Conservation (phyloP, 2,113 vertebrate genomes). For the Ranitomeya imitator region DNA sequence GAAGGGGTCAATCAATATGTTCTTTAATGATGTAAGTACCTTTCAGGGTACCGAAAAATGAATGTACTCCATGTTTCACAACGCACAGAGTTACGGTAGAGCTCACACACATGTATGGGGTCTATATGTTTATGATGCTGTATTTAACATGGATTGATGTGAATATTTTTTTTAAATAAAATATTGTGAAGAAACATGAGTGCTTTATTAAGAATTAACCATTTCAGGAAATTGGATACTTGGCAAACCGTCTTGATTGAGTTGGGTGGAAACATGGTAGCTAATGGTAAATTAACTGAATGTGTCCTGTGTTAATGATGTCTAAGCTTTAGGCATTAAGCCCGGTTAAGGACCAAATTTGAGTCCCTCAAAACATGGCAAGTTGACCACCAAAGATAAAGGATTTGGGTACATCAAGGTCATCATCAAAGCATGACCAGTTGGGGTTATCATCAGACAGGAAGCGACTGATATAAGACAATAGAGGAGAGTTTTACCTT, state of each 20-base stretch:
- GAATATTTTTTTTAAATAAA: constrained; percentile 52
- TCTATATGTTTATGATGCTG: constrained; percentile 14
- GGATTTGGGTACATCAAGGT: too few relatives aligned
- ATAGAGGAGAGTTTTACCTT: too few relatives aligned
- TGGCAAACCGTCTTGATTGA: not conserved
- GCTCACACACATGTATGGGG: not conserved
- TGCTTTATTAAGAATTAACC: not conserved
- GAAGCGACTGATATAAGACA: too few relatives aligned
- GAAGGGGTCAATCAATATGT: constrained; percentile 27
- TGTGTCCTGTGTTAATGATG: too few relatives aligned
- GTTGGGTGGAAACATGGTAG: not conserved
- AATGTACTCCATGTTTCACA: not conserved
- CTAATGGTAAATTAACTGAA: too few relatives aligned
- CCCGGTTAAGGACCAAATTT: too few relatives aligned
- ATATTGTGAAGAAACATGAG: not conserved
- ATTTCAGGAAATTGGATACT: not conserved
- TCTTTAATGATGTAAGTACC: not conserved
- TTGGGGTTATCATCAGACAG: too few relatives aligned
- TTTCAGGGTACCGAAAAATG: constrained; percentile 4
- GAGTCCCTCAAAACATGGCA: too few relatives aligned
- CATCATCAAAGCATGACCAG: too few relatives aligned
- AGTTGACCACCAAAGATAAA: too few relatives aligned
- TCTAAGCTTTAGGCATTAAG: too few relatives aligned
- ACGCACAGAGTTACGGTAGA: not conserved
- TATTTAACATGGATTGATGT: constrained; percentile 42